Conservation (phyloP, 1,140 invertebrate genomes). For the Prorops nasuta region DNA sequence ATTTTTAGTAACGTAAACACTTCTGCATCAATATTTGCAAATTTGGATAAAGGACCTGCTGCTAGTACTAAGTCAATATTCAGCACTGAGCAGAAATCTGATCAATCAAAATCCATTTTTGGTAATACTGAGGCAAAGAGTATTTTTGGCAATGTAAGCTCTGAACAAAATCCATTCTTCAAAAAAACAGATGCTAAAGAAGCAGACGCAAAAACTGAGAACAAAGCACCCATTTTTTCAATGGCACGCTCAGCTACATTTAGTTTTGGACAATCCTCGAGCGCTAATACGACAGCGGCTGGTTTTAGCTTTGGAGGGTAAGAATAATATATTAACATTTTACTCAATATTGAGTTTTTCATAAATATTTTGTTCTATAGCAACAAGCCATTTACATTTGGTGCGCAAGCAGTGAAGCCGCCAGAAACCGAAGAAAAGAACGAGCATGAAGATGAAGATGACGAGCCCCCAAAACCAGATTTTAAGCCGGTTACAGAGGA, state of each 20-base stretch:
- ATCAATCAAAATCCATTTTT: conserved; percentile 31
- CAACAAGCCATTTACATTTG: conserved; percentile 64
- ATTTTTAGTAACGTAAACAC: conserved; percentile 35
- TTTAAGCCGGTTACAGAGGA: conserved; percentile 82
- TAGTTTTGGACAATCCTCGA: conserved; percentile 52
- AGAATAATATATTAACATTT: conserved; percentile 13
- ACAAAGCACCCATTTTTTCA: conserved; percentile 39
- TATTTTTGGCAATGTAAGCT: conserved; percentile 30
- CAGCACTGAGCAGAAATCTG: conserved; percentile 20
- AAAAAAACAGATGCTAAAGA: conserved; percentile 22
- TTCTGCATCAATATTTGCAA: conserved; percentile 37
- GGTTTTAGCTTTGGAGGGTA: conserved; percentile 53
- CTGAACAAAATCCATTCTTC: conserved; percentile 44
- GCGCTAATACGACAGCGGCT: conserved; percentile 42
- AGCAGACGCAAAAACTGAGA: conserved; percentile 28
- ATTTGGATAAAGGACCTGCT: conserved; percentile 17
- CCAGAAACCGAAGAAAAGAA: conserved; percentile 42
- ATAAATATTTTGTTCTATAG: conserved; percentile 57
- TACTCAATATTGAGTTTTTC: conserved; percentile 1
- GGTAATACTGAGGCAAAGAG: conserved; percentile 26
- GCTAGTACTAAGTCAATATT: conserved; percentile 34
- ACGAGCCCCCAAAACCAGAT: conserved; percentile 81
- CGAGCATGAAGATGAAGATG: conserved; percentile 59
- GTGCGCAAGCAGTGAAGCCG: conserved; percentile 51
- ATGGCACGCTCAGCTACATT: conserved; percentile 40